These are phyloP conservation scores for Microcebus tavaratra DNA, from an alignment of 2,113 vertebrate genomes.

Conservation along the genomic window DNA sequence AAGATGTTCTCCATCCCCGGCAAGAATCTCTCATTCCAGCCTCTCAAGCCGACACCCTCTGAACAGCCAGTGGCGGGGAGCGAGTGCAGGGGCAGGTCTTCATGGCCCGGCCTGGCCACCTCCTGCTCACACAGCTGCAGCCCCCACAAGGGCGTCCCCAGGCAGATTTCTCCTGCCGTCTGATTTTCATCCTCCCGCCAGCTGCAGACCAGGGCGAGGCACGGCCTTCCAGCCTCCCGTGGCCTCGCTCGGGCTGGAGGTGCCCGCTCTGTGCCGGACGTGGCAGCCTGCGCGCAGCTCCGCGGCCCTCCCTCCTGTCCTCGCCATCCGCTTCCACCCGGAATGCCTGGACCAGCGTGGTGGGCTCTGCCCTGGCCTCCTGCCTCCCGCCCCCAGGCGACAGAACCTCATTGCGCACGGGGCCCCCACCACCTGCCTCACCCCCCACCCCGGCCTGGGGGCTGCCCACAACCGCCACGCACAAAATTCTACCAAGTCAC, in stretches of 20 bases:
- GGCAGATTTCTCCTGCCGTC: background rate
- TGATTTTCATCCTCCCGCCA: background rate
- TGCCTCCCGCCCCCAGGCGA: background rate
- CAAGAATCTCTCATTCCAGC: background rate
- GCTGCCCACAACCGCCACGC: background rate
- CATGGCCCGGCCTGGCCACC: background rate
- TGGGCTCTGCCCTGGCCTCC: background rate
- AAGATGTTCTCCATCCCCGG: too few species aligned
- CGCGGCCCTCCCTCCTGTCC: background rate
- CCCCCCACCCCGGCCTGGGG: background rate
- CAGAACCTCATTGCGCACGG: too few species aligned
- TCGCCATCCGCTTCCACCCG: fast-evolving
- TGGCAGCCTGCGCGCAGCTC: background rate
- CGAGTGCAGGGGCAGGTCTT: background rate
- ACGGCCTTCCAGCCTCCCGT: too few species aligned
- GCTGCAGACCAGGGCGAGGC: background rate
- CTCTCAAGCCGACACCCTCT: background rate
- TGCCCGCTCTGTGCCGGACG: background rate
- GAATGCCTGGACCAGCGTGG: background rate
- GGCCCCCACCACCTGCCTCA: background rate
- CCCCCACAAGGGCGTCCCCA: fast-evolving
- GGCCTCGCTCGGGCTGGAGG: background rate
- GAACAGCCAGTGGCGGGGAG: too few species aligned
- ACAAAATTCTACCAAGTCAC: background rate
- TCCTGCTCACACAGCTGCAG: background rate